phyloP scores from a whole-genome alignment of 2,888 invertebrate species.

The Eugnorisma glareosa region DNA sequence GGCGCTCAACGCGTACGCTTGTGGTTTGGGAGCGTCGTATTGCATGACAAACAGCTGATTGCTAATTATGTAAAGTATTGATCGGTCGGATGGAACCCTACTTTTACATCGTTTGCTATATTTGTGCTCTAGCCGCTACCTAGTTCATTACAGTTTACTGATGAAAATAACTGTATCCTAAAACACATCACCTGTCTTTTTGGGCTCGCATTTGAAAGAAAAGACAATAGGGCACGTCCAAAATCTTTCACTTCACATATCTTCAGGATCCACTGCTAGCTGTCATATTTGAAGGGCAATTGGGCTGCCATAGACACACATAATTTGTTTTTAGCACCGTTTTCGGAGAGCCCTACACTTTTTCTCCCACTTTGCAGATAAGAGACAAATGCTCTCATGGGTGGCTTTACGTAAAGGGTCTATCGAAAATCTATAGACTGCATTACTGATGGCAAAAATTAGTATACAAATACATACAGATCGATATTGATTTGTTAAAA shows the following conservation, averaged over 20 bases:
- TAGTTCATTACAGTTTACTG: neutral
- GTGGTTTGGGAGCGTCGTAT: constrained; percentile 50
- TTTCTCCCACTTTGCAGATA: neutral
- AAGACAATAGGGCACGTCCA: neutral
- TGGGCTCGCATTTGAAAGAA: neutral
- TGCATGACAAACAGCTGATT: constrained; percentile 50
- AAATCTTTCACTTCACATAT: neutral
- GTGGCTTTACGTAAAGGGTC: neutral
- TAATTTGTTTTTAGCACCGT: neutral
- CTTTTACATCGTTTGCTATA: neutral
- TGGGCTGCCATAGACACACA: neutral
- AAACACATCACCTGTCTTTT: neutral
- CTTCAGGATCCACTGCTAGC: neutral
- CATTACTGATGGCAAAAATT: neutral
- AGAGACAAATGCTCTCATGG: neutral
- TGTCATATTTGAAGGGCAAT: neutral
- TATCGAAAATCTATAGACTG: neutral
- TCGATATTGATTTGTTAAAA: neutral
- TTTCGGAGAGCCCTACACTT: neutral
- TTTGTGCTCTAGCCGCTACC: neutral
- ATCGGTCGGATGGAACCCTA: constrained; percentile 37
- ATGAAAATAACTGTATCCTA: neutral
- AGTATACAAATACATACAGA: neutral
- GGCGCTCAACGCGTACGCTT: constrained; percentile 57
- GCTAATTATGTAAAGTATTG: constrained; percentile 40